These are phyloP conservation scores for Amphiprion clarkii DNA, from an alignment of 2,797 vertebrate genomes.

Conservation along the genomic window DNA sequence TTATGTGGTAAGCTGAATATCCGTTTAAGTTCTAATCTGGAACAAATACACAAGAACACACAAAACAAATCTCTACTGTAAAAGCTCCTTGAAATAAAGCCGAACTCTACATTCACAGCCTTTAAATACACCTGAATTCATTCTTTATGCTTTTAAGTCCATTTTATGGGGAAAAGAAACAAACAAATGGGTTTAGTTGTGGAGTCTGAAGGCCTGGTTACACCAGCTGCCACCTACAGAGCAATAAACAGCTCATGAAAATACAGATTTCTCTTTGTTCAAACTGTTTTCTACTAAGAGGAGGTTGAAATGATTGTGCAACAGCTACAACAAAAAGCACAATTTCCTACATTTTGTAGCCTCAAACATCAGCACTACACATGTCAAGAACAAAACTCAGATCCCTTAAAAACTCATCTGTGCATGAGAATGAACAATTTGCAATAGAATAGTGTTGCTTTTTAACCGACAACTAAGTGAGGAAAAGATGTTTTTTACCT, in stretches of 20 bases:
- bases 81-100: background rate
- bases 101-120: background rate
- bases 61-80: conserved; percentile 14
- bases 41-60: background rate
- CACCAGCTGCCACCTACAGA: background rate
- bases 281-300: background rate
- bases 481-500: no score
- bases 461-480: no score
- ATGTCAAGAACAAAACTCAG: background rate
- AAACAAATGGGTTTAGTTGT: background rate
- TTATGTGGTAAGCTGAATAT: conserved; percentile 13
- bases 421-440: no score
- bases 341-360: no score
- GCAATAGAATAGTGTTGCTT: no score
- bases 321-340: background rate
- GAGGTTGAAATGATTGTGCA: background rate
- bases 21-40: conserved; percentile 14
- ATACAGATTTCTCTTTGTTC: background rate
- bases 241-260: background rate
- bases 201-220: conserved; percentile 13
- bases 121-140: background rate
- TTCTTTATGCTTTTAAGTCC: background rate
- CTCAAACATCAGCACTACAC: background rate
- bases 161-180: background rate
- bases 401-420: no score